Evolutionary conservation across 2,113 vertebrate species (phyloP).

Genomic region (Ammodytes marinus): DNA sequence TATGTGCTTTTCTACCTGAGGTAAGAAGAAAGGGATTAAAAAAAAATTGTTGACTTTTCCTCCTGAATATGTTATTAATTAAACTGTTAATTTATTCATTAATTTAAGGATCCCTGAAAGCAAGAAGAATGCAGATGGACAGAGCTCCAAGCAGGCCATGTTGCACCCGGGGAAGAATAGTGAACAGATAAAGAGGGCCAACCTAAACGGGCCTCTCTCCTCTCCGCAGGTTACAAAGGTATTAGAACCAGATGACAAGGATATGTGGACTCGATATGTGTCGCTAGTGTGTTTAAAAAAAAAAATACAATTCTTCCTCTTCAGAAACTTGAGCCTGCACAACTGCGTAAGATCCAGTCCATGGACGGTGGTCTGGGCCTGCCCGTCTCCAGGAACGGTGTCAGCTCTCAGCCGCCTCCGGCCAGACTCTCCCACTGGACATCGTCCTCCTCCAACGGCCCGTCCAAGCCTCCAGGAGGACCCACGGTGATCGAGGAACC

Average conservation of each 20-base stretch:
- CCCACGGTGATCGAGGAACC: constrained; percentile 80
- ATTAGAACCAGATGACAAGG: not conserved
- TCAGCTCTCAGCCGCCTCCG: constrained; percentile 72
- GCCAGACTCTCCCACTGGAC: constrained; percentile 77
- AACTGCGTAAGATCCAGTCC: constrained; percentile 81
- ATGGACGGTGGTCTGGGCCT: constrained; percentile 89
- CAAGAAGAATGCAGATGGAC: constrained; percentile 85
- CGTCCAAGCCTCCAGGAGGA: constrained; percentile 50
- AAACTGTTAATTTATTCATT: constrained; percentile 25
- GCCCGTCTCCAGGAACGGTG: constrained; percentile 74
- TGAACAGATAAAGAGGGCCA: constrained; percentile 81
- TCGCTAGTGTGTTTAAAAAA: not conserved
- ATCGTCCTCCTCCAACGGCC: constrained; percentile 62
- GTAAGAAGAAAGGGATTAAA: constrained; percentile 74
- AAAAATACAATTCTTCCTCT: not conserved
- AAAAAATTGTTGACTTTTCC: not conserved
- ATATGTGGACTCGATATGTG: not conserved
- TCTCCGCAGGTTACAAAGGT: constrained; percentile 86
- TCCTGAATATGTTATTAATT: constrained; percentile 11
- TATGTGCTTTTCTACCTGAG: constrained; percentile 97
- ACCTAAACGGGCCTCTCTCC: constrained; percentile 78
- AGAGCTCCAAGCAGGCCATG: constrained; percentile 73
- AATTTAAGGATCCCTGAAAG: constrained; percentile 86
- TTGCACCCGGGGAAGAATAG: constrained; percentile 68
- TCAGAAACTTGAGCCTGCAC: constrained; percentile 85